These are phyloP conservation scores for Peromyscus aztecus DNA, from an alignment of 2,797 vertebrate species.

Conservation along the genomic window DNA sequence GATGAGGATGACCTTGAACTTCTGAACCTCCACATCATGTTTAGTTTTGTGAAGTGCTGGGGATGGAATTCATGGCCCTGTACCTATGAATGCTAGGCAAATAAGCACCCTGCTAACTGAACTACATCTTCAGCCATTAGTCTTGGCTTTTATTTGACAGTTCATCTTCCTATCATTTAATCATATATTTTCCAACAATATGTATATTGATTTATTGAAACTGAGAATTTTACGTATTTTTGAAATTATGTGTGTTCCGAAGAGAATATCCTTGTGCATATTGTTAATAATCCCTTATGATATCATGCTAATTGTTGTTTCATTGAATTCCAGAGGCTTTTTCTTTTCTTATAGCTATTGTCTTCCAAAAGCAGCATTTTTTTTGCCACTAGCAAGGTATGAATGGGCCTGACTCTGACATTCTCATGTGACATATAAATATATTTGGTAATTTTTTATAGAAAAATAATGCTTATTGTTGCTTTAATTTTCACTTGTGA, in stretches of 20 bases:
- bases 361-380: background rate
- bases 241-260: conserved; percentile 45
- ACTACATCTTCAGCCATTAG: background rate
- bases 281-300: background rate
- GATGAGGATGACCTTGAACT: background rate
- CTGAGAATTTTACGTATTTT: background rate
- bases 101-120: background rate
- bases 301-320: background rate
- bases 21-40: background rate
- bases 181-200: background rate
- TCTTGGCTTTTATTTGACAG: conserved; percentile 24
- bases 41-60: background rate
- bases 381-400: background rate
- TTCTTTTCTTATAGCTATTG: conserved; percentile 8
- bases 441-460: conserved; percentile 18
- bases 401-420: background rate
- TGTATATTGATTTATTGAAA: background rate
- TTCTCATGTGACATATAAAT: background rate
- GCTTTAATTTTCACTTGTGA: conserved; percentile 51
- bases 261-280: background rate
- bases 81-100: background rate
- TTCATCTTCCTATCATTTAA: conserved; percentile 39
- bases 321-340: background rate
- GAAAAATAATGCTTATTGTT: conserved; percentile 24
- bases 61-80: background rate